Conservation (phyloP, 37 sponge, comb jelly and placozoan genomes). For the Cladorhizidae sp. region DNA sequence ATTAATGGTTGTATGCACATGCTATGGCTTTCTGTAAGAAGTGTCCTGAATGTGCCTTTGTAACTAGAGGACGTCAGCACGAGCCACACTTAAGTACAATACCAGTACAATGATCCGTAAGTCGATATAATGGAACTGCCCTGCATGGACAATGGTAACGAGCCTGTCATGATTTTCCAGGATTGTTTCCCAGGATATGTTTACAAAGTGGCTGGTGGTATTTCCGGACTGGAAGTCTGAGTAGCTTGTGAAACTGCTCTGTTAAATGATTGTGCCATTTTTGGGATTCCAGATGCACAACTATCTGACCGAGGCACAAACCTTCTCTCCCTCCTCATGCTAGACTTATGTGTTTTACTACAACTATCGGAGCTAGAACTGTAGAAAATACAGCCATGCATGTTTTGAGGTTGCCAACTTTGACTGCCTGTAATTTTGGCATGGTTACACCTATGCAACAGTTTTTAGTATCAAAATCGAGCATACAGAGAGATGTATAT, state of each 20-base stretch:
- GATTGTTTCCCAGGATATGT: conserved; percentile 68
- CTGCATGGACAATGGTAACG: conserved; percentile 27
- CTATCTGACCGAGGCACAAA: conserved; percentile 61
- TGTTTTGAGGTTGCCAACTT: no score
- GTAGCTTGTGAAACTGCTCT: no score
- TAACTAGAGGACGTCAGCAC: background rate
- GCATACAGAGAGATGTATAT: no score
- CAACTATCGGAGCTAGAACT: no score
- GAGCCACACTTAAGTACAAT: conserved; percentile 55
- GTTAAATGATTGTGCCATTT: conserved; percentile 47
- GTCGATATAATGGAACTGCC: conserved; percentile 62
- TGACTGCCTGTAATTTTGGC: no score
- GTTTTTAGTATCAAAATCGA: no score
- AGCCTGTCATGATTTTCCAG: conserved; percentile 52
- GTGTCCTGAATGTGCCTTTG: no score
- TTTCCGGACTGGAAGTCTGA: conserved; percentile 60
- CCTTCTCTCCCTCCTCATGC: conserved; percentile 53
- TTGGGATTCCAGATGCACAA: conserved; percentile 52
- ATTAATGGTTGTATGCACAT: conserved; percentile 59
- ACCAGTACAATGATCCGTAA: conserved; percentile 46
- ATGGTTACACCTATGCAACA: no score
- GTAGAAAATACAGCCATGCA: no score
- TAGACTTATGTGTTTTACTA: no score
- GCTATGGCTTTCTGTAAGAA: background rate
- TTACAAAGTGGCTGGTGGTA: conserved; percentile 55